Base-by-base conservation (phyloP, 2,797 vertebrate species). In the Gymnothorax reevesii region DNA sequence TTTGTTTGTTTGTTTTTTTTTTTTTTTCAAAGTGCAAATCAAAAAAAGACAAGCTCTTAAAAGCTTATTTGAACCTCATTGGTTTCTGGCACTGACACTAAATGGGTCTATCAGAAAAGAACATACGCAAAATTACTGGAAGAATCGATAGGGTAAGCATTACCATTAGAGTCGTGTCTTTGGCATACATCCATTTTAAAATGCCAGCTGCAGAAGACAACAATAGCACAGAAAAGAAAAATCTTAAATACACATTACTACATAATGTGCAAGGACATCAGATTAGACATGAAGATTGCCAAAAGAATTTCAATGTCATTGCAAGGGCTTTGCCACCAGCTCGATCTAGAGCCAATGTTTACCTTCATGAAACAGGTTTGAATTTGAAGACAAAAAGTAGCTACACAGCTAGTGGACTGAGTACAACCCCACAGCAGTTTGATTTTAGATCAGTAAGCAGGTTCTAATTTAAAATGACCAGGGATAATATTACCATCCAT, bases 51-150 rank as follows among this genome's bases (percentile, higher is more conserved):
- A 42, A 13, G 33, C 73, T 80, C 60, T 84, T 75, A 85, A 85
- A 64, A 71, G 64, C 84, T 85, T 69, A 7, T 73, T 66, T n/a
- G 25, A 73, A 12, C 25, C 84, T 69, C 66, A 54, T 64, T 73
- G 54, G 84, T 27, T 57, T 54, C 66, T 33, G 64, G 20, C 49
- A 71, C 71, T 52, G 10, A 77, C 60, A 33, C 22, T 86, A 52
- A 86, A 86, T 79, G 73, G 15, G 55, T 77, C 52, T 79, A 80
- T 86, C 42, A 62, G 55, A 85, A 69, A 25, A 60, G 52, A 12
- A 55, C 80, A 42, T 17, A 15, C 4, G 12, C 17, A 62, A 12
- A 86, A 49, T 49, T 20, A n/a, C 52, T 17, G 69, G 59, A 52
- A 49, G 49, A 80, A 86, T 80, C 85, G 54, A 86, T 86, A 60